Conservation (phyloP, 2,797 vertebrate species). For the Anabacerthia variegaticeps region DNA sequence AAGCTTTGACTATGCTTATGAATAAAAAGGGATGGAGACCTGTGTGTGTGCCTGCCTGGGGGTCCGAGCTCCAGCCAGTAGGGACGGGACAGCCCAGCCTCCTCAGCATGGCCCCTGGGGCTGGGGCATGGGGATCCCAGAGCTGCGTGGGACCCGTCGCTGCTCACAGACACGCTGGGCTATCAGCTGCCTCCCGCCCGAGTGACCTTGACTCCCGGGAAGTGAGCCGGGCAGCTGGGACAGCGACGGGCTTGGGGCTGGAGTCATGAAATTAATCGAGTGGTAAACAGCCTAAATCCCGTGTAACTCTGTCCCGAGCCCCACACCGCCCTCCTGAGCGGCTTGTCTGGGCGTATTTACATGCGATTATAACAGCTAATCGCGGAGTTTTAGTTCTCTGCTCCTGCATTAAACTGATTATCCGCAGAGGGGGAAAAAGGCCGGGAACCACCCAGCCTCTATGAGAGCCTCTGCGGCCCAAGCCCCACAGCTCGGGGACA, state of each 20-base stretch:
- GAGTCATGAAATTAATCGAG: slow-evolving; percentile 30
- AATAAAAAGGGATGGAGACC: slow-evolving; percentile 60
- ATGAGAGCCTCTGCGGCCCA: neutral
- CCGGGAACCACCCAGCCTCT: neutral
- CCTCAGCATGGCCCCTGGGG: neutral
- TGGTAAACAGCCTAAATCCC: slow-evolving; percentile 66
- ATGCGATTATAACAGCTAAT: slow-evolving; percentile 70
- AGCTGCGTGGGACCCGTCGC: fast-evolving
- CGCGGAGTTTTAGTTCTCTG: slow-evolving; percentile 3
- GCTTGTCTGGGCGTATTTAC: slow-evolving; percentile 56
- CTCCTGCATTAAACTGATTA: slow-evolving; percentile 48
- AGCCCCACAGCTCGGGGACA: fast-evolving
- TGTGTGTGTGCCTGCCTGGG: fast-evolving
- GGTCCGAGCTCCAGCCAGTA: too few relatives aligned
- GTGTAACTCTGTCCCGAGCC: slow-evolving; percentile 38
- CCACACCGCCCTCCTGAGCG: slow-evolving; percentile 40
- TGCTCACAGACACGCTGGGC: neutral
- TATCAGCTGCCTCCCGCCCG: fast-evolving
- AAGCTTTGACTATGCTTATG: slow-evolving; percentile 28
- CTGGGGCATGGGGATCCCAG: fast-evolving
- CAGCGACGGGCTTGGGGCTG: neutral
- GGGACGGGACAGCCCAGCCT: neutral
- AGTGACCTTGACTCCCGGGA: slow-evolving; percentile 54
- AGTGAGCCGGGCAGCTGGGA: neutral
- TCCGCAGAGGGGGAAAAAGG: neutral